A percentile compares a stretch with the other conserved stretches of the same genome.
These are phyloP conservation scores for Phymatocera aterrima DNA, from an alignment of 2,888 invertebrate genomes.

Conservation along the genomic window DNA sequence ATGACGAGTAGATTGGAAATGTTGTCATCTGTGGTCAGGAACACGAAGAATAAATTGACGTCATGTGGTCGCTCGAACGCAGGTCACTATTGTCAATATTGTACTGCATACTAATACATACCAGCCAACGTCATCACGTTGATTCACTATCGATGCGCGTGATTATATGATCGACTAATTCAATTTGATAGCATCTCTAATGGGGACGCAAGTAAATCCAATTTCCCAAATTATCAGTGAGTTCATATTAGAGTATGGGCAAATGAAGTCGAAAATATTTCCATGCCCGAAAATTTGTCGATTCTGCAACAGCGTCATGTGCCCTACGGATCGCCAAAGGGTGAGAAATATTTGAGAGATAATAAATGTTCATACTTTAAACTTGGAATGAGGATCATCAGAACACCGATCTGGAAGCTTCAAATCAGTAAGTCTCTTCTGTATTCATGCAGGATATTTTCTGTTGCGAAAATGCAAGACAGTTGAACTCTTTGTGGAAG, in stretches of 20 bases:
- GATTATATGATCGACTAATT: slow-evolving; percentile 17
- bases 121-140: neutral
- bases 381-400: neutral
- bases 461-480: slow-evolving; percentile 52
- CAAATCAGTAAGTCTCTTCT: neutral
- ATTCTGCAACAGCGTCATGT: slow-evolving; percentile 31
- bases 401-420: neutral
- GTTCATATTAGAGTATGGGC: slow-evolving; percentile 32
- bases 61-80: slow-evolving; percentile 11
- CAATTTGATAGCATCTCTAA: slow-evolving; percentile 27
- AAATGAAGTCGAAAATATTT: slow-evolving; percentile 27
- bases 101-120: neutral
- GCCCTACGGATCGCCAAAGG: slow-evolving; percentile 29
- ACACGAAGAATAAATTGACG: slow-evolving; percentile 40
- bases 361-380: neutral
- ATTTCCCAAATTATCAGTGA: slow-evolving; percentile 43
- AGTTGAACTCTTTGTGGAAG: slow-evolving; percentile 48
- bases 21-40: slow-evolving; percentile 39
- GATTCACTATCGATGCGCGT: neutral
- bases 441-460: slow-evolving; percentile 47
- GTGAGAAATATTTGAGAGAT: slow-evolving; percentile 1
- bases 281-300: slow-evolving; percentile 28
- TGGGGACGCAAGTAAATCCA: slow-evolving; percentile 30
- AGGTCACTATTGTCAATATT: slow-evolving; percentile 19
- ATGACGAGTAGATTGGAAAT: slow-evolving; percentile 37